A percentile compares a stretch with the other conserved stretches of the same genome.
Conservation (phyloP, 1,140 invertebrate genomes). For the Rhynchophorus ferrugineus region DNA sequence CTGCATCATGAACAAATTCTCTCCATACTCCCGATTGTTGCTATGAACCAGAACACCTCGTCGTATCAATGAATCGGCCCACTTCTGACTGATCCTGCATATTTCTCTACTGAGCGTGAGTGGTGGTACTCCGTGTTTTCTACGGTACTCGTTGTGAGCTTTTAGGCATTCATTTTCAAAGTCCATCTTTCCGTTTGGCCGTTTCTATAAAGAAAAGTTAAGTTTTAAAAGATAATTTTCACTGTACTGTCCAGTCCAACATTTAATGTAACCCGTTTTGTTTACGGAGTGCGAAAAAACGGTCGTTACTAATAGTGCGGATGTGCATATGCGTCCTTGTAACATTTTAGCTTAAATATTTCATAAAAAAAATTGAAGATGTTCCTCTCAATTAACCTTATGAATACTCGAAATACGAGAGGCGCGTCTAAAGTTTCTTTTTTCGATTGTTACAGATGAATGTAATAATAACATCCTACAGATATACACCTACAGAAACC, state of each 20-base stretch:
- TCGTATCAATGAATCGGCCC: constrained; percentile 53
- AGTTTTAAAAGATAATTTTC: neutral
- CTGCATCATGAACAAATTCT: constrained; percentile 45
- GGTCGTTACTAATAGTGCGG: neutral
- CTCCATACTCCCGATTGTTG: constrained; percentile 48
- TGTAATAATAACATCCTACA: too few relatives aligned
- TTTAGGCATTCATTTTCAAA: constrained; percentile 46
- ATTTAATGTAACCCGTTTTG: too few relatives aligned
- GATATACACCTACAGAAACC: too few relatives aligned
- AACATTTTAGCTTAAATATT: too few relatives aligned
- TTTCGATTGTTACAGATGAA: too few relatives aligned
- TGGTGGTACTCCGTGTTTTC: constrained; percentile 50
- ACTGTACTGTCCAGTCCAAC: neutral
- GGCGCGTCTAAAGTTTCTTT: too few relatives aligned
- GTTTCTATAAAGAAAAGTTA: constrained; percentile 24
- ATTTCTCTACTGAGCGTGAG: constrained; percentile 57
- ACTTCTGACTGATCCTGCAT: constrained; percentile 48
- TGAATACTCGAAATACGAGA: too few relatives aligned
- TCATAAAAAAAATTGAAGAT: too few relatives aligned
- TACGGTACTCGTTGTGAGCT: constrained; percentile 57
- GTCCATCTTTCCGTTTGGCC: constrained; percentile 27
- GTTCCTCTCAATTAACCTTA: too few relatives aligned
- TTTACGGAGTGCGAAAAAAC: too few relatives aligned
- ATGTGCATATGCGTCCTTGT: too few relatives aligned
- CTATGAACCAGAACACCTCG: constrained; percentile 49